These are phyloP conservation scores for Limenitis camilla DNA, from an alignment of 2,888 invertebrate species.

Conservation along the genomic window DNA sequence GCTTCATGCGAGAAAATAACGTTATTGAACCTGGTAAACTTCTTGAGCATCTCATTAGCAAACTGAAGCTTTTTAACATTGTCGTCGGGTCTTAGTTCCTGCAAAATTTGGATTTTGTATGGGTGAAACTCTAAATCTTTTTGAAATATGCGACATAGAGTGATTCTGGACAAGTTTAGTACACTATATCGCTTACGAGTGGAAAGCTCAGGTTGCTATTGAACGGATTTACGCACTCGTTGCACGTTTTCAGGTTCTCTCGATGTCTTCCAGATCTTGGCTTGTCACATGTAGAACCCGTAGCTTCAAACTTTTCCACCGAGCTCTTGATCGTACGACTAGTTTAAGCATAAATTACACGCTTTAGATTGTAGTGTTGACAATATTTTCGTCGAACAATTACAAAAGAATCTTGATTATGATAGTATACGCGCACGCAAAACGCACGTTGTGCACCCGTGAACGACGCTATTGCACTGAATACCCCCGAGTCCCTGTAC, in stretches of 20 bases:
- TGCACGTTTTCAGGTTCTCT: constrained; percentile 22
- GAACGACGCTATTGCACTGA: too few species aligned
- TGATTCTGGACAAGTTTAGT: constrained; percentile 16
- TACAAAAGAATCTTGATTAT: too few species aligned
- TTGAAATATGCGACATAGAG: constrained; percentile 19
- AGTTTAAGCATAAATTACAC: too few species aligned
- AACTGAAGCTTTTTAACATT: not conserved
- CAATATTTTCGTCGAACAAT: too few species aligned
- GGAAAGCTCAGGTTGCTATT: constrained; percentile 21
- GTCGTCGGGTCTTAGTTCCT: constrained; percentile 11
- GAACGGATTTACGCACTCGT: constrained; percentile 18
- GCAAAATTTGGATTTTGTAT: constrained; percentile 19
- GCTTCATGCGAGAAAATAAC: not conserved
- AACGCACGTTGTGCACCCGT: too few species aligned
- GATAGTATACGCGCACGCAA: too few species aligned
- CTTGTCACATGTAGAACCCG: constrained; percentile 3
- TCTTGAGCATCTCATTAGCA: constrained; percentile 1
- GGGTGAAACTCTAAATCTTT: constrained; percentile 18
- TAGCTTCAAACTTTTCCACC: not conserved
- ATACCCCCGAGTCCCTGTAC: too few species aligned
- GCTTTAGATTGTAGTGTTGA: too few species aligned
- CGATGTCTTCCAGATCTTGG: constrained; percentile 21
- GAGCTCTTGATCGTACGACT: not conserved
- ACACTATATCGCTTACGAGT: constrained; percentile 24
- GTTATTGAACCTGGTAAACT: not conserved